Percentiles rank a stretch among this genome's conserved stretches.
Conservation (phyloP, 1,140 invertebrate genomes). For the Lanistes nyassanus region DNA sequence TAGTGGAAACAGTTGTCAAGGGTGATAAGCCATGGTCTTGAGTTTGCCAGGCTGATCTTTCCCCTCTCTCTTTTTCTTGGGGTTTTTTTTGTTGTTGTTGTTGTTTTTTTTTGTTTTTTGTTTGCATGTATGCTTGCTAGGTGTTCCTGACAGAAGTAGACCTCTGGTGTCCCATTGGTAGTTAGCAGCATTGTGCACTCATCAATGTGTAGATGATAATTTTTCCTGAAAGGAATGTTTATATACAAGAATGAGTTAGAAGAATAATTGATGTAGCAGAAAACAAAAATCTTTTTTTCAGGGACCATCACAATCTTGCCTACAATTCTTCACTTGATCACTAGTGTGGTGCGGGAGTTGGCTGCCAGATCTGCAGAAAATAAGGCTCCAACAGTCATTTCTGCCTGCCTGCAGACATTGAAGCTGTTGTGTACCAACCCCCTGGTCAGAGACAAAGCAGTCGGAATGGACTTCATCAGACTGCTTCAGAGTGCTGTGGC, state of each 20-base stretch:
- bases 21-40: too few relatives aligned
- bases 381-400: conserved; percentile 70
- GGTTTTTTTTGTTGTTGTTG: too few relatives aligned
- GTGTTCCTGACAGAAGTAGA: too few relatives aligned
- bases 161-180: too few relatives aligned
- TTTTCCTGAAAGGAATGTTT: too few relatives aligned
- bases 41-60: too few relatives aligned
- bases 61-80: too few relatives aligned
- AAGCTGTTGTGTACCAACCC: conserved; percentile 76
- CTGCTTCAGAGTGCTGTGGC: conserved; percentile 87
- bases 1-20: too few relatives aligned
- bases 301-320: conserved; percentile 89
- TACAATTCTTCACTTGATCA: conserved; percentile 89
- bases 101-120: too few relatives aligned
- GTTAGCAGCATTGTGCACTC: too few relatives aligned
- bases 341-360: conserved; percentile 87
- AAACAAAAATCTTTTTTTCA: conserved; percentile 56
- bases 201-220: background rate
- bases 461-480: conserved; percentile 77
- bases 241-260: too few relatives aligned
- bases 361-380: conserved; percentile 67
- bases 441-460: conserved; percentile 74
- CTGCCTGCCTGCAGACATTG: conserved; percentile 78
- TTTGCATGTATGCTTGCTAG: too few relatives aligned
- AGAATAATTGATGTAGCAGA: background rate